A percentile compares a stretch with the other conserved stretches of the same genome.
Evolutionary conservation across 1,140 invertebrate genomes (phyloP).

Genomic region (Ruditapes philippinarum): DNA sequence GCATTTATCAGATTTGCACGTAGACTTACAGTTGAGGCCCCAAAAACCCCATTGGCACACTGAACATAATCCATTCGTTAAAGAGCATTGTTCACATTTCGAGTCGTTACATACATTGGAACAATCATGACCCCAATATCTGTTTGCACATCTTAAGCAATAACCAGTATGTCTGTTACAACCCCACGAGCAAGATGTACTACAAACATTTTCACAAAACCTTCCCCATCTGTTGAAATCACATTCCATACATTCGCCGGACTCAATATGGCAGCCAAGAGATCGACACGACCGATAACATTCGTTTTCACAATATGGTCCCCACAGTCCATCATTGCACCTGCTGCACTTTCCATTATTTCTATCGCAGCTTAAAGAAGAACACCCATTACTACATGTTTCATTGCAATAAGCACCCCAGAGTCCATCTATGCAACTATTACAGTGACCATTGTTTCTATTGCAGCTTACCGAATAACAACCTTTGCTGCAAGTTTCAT

Average conservation of each 20-base stretch:
- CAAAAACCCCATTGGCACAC: background rate
- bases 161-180: background rate
- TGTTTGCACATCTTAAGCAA: background rate
- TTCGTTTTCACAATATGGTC: background rate
- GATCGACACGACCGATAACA: background rate
- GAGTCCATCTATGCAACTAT: background rate
- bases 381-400: no score
- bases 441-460: background rate
- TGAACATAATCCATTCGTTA: background rate
- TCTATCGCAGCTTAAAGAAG: background rate
- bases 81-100: background rate
- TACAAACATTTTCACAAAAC: background rate
- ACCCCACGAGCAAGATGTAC: background rate
- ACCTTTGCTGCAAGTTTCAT: background rate
- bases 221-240: background rate
- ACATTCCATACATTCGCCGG: background rate
- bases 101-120: background rate
- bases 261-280: background rate
- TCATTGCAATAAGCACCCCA: background rate
- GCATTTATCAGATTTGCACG: background rate
- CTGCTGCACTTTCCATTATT: background rate
- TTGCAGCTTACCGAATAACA: background rate
- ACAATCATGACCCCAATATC: background rate
- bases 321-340: background rate
- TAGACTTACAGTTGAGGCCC: background rate